A percentile compares a stretch with the other conserved stretches of the same genome.
These are phyloP conservation scores for Sebastolobus alascanus DNA, from an alignment of 2,797 vertebrate species.

Conservation along the genomic window DNA sequence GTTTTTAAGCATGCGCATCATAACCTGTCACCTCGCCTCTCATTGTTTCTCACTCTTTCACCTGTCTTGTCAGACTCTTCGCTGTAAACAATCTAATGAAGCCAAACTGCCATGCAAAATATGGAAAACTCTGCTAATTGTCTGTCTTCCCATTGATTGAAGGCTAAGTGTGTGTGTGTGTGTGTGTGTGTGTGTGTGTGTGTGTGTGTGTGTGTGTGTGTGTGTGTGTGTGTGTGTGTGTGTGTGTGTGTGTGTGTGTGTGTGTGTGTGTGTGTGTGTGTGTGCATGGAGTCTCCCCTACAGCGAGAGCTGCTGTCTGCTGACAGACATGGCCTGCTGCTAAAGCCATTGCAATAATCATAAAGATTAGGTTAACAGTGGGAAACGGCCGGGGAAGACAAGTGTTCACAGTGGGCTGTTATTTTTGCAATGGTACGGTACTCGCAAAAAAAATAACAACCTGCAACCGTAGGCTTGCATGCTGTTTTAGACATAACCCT, in stretches of 20 bases:
- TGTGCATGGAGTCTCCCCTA: slow-evolving; percentile 65
- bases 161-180: slow-evolving; percentile 53
- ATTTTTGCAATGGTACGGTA: slow-evolving; percentile 75
- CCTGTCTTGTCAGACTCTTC: slow-evolving; percentile 12
- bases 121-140: slow-evolving; percentile 66
- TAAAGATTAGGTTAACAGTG: slow-evolving; percentile 84
- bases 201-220: background rate
- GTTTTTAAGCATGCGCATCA: slow-evolving; percentile 26
- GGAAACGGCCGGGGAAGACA: slow-evolving; percentile 78
- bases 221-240: slow-evolving; percentile 48
- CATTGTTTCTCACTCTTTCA: slow-evolving; percentile 17
- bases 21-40: slow-evolving; percentile 10
- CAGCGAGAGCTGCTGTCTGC: slow-evolving; percentile 76
- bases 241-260: slow-evolving; percentile 43
- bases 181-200: slow-evolving; percentile 53
- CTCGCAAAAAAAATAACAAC: slow-evolving; percentile 70
- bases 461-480: slow-evolving; percentile 55
- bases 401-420: slow-evolving; percentile 83
- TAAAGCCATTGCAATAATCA: slow-evolving; percentile 85
- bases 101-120: slow-evolving; percentile 49
- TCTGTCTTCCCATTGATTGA: slow-evolving; percentile 74
- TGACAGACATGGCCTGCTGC: slow-evolving; percentile 81
- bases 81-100: slow-evolving; percentile 56
- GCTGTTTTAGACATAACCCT: slow-evolving; percentile 54
- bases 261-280: slow-evolving; percentile 10